These are phyloP conservation scores for Trinectes maculatus DNA, from an alignment of 2,113 vertebrate species.

Conservation along the genomic window DNA sequence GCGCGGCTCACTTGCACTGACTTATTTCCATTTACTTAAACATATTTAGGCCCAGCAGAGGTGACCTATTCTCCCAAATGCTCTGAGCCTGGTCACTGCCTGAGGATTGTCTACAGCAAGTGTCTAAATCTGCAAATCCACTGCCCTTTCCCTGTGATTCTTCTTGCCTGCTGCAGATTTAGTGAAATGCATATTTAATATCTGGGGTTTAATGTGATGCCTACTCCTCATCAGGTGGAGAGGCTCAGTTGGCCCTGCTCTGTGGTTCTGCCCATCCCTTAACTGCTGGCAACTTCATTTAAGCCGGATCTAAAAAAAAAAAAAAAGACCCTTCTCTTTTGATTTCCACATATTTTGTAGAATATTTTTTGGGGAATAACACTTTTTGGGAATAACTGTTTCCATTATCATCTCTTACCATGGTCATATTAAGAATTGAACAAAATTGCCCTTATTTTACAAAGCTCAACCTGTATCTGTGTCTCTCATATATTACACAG, in stretches of 20 bases:
- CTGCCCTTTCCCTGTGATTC: constrained; percentile 33
- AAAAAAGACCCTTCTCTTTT: constrained; percentile 35
- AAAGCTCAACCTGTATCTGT: no score
- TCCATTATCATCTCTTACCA: no score
- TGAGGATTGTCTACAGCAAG: constrained; percentile 37
- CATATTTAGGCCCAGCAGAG: constrained; percentile 42
- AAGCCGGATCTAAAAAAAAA: no score
- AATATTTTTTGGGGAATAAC: no score
- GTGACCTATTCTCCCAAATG: background rate
- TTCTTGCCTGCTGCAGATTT: constrained; percentile 48
- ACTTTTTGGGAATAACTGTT: constrained; percentile 20
- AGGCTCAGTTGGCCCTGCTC: constrained; percentile 58
- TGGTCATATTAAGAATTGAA: no score
- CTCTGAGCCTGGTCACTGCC: constrained; percentile 5
- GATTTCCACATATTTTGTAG: constrained; percentile 31
- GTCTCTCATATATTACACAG: constrained; percentile 1
- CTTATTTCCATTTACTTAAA: constrained; percentile 53
- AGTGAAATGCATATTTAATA: constrained; percentile 69
- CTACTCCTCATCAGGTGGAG: constrained; percentile 56
- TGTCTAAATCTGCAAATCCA: constrained; percentile 49
- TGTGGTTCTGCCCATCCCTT: constrained; percentile 65
- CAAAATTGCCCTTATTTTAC: no score
- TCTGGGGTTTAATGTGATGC: constrained; percentile 48
- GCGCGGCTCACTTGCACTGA: constrained; percentile 41
- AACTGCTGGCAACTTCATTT: constrained; percentile 70